A percentile compares a stretch with the other conserved stretches of the same genome.
These are phyloP conservation scores for Danio aesculapii DNA, from an alignment of 2,797 vertebrate genomes.

Conservation along the genomic window DNA sequence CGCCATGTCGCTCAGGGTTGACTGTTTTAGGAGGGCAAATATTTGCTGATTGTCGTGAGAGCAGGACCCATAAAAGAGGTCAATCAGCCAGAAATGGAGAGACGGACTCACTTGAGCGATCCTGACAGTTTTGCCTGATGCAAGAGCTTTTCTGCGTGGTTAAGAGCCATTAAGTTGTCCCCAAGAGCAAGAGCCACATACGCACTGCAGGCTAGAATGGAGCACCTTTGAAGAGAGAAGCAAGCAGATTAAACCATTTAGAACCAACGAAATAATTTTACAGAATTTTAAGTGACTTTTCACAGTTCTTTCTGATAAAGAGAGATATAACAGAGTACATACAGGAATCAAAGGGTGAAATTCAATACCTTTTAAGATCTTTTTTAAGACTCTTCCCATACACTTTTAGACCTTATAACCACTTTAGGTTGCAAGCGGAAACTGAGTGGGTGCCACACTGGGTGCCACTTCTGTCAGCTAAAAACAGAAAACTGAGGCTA, in stretches of 20 bases:
- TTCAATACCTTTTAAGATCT: too few species aligned
- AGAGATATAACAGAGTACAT: too few species aligned
- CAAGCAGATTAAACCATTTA: background rate
- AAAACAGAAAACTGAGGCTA: too few species aligned
- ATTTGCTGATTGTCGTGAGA: conserved; percentile 18
- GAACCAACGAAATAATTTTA: background rate
- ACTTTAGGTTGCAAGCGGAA: too few species aligned
- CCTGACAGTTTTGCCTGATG: conserved; percentile 95
- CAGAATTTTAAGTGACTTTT: background rate
- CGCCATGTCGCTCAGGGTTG: conserved; percentile 20
- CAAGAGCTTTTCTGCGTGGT: conserved; percentile 95
- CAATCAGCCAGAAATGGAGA: conserved; percentile 31
- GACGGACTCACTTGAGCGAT: conserved; percentile 91
- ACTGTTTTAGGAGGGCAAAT: conserved; percentile 34
- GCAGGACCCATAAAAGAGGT: conserved; percentile 12
- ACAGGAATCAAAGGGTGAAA: too few species aligned
- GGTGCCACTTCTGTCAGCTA: too few species aligned
- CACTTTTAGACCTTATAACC: too few species aligned
- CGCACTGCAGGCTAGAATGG: conserved; percentile 93
- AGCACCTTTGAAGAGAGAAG: conserved; percentile 83
- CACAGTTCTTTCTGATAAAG: background rate
- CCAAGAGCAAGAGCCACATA: conserved; percentile 95
- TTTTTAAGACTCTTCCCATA: too few species aligned
- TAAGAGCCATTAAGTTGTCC: conserved; percentile 96
- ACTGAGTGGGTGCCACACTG: too few species aligned